Evolutionary conservation across 2,113 vertebrate species (phyloP).

Genomic region (Podarcis muralis): DNA sequence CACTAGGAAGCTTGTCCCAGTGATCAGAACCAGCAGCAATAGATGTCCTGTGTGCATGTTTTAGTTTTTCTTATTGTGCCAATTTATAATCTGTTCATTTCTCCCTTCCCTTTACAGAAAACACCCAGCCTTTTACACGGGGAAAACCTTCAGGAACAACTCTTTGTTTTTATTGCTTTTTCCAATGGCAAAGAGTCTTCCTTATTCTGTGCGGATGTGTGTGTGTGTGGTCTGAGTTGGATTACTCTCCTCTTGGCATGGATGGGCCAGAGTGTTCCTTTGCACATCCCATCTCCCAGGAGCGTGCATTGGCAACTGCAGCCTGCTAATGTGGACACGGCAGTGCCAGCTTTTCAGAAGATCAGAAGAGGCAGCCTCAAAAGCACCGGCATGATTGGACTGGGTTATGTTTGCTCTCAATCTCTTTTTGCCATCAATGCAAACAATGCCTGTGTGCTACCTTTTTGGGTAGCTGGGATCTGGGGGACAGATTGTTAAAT

Average conservation of each 20-base stretch:
- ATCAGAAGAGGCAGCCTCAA: background rate
- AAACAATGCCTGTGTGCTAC: background rate
- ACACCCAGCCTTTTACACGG: background rate
- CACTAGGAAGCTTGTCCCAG: background rate
- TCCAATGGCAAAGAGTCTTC: background rate
- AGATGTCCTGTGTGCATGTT: background rate
- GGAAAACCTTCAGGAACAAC: background rate
- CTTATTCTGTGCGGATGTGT: background rate
- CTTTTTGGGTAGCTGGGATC: background rate
- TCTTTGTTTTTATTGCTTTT: constrained; percentile 1
- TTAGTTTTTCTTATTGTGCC: background rate
- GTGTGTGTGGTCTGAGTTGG: background rate
- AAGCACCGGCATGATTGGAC: background rate
- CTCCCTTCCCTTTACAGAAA: background rate
- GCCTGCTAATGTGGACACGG: background rate
- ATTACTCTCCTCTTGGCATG: background rate
- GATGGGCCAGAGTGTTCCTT: constrained; percentile 31
- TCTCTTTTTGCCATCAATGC: constrained; percentile 19
- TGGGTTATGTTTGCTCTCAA: constrained; percentile 11
- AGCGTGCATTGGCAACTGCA: background rate
- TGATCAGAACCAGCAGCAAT: background rate
- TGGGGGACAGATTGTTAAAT: background rate
- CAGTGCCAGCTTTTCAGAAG: constrained; percentile 9
- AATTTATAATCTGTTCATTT: background rate
- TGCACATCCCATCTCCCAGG: background rate